phyloP scores from a whole-genome alignment of 2,888 invertebrate species.

The Sminthurides aquaticus region DNA sequence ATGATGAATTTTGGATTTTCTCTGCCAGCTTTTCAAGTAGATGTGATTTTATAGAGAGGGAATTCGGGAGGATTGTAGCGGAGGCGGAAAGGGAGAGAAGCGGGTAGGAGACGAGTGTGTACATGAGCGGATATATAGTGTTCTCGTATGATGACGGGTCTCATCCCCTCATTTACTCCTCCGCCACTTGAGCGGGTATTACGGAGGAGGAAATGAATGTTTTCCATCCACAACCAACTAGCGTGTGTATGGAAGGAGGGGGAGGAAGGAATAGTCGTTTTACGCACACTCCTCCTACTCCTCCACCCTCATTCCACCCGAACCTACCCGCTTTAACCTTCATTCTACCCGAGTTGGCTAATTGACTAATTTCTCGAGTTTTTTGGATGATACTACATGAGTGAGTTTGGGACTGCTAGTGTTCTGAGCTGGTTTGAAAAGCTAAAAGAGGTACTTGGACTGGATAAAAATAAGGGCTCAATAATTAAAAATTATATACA shows the following conservation, averaged over 20 bases:
- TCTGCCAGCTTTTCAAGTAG: not conserved
- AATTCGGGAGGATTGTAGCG: too few species aligned
- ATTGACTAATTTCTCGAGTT: too few species aligned
- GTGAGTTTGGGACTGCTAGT: too few species aligned
- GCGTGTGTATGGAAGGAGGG: not conserved
- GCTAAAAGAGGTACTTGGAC: too few species aligned
- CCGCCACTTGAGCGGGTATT: not conserved
- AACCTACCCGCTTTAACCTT: not conserved
- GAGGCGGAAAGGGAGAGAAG: too few species aligned
- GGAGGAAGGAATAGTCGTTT: conserved; percentile 3
- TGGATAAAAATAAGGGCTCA: too few species aligned
- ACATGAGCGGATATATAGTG: not conserved
- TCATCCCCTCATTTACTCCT: not conserved
- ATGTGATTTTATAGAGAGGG: too few species aligned
- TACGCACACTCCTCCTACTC: conserved; percentile 2
- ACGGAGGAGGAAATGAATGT: not conserved
- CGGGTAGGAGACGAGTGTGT: too few species aligned
- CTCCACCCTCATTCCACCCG: conserved; percentile 1
- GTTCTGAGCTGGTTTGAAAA: too few species aligned
- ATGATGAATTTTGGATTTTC: conserved; percentile 37
- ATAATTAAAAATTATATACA: too few species aligned
- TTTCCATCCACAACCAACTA: not conserved
- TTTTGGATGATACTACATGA: too few species aligned
- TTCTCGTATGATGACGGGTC: not conserved
- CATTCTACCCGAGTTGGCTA: conserved; percentile 8